Percentiles rank a stretch among this genome's conserved stretches.
Evolutionary conservation across 2,888 invertebrate genomes (phyloP).

Genomic region (Ctenicera cuprea): DNA sequence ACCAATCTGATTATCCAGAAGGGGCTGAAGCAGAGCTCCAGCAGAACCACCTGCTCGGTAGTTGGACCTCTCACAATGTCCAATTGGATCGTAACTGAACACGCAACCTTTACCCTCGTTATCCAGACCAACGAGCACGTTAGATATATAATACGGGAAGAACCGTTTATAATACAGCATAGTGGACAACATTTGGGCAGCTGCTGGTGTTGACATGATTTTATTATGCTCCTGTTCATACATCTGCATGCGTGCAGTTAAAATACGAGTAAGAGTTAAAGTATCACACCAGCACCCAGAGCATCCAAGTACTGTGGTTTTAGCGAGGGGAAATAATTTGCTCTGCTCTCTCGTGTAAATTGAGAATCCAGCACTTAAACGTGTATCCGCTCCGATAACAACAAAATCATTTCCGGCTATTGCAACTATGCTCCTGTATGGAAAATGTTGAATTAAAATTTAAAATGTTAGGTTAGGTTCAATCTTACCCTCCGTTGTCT

Average conservation of each 20-base stretch:
- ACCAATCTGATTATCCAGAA: constrained; percentile 97
- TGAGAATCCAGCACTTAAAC: constrained; percentile 92
- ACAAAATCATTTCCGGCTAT: constrained; percentile 97
- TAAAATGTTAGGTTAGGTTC: constrained; percentile 28
- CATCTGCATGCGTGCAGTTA: constrained; percentile 94
- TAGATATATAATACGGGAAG: constrained; percentile 98
- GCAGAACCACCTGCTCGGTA: constrained; percentile 95
- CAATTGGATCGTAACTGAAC: constrained; percentile 98
- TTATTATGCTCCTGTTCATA: constrained; percentile 96
- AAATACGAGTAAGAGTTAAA: constrained; percentile 88
- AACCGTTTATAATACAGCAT: constrained; percentile 97
- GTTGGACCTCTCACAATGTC: constrained; percentile 90
- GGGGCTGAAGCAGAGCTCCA: constrained; percentile 92
- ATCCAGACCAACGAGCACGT: constrained; percentile 95
- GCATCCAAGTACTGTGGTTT: constrained; percentile 92
- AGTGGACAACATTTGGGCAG: constrained; percentile 97
- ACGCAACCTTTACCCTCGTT: constrained; percentile 95
- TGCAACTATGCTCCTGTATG: constrained; percentile 91
- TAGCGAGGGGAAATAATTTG: constrained; percentile 89
- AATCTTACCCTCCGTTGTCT: constrained; percentile 84
- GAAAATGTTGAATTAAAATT: constrained; percentile 16
- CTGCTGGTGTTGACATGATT: constrained; percentile 92
- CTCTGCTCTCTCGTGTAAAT: constrained; percentile 93
- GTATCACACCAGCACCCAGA: constrained; percentile 99
- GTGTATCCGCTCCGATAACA: constrained; percentile 96